Percentiles rank a stretch among this genome's conserved stretches.
These are phyloP conservation scores for Ceratosolen fusciceps DNA, from an alignment of 1,140 invertebrate species.

Conservation along the genomic window DNA sequence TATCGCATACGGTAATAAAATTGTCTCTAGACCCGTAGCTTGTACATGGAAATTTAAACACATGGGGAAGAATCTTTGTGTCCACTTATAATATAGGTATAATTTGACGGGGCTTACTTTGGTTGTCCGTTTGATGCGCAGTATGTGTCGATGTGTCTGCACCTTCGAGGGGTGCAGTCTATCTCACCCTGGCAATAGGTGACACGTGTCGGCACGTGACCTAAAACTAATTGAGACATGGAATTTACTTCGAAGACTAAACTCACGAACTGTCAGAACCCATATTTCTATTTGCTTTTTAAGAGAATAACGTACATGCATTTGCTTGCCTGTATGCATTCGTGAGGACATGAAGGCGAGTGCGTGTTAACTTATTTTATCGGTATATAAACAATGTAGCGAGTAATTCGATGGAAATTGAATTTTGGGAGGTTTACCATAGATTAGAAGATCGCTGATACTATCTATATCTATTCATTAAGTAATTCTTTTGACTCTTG, in stretches of 20 bases:
- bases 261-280: conserved; percentile 56
- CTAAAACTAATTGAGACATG: conserved; percentile 70
- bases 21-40: neutral
- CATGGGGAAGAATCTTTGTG: neutral
- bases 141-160: neutral
- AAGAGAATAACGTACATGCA: conserved; percentile 46
- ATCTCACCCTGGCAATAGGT: neutral
- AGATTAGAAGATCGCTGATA: neutral
- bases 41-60: neutral
- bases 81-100: neutral
- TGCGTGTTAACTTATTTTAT: neutral
- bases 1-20: neutral
- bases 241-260: conserved; percentile 12
- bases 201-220: conserved; percentile 67
- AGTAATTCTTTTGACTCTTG: neutral
- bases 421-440: neutral
- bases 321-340: conserved; percentile 21
- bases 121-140: neutral
- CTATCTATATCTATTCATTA: neutral
- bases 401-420: neutral
- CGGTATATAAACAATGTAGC: neutral
- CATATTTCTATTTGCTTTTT: conserved; percentile 47
- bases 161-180: neutral
- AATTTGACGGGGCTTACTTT: neutral
- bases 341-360: neutral